Evolutionary conservation across 2,888 invertebrate genomes (phyloP), one percentile per base, ranked within the genome.

Genomic region (Boloria selene): DNA sequence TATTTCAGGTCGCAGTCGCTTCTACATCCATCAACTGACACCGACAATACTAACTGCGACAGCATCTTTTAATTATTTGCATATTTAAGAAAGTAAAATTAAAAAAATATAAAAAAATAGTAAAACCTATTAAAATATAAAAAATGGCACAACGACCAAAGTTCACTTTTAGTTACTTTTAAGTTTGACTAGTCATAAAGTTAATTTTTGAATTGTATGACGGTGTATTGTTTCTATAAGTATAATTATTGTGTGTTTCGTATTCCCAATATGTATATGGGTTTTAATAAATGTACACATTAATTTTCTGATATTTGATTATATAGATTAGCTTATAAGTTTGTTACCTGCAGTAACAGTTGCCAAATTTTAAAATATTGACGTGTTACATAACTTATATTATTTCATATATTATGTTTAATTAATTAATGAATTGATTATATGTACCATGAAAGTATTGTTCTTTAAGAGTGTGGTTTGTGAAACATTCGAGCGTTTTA

Each of bases 81-180:
- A 59, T 69, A 71, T 61, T 49, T 66, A 52, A 51, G 60, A 65
- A 70, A 64, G 64, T 63, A 59, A 67, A 61, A 68, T 66, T 77
- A 80, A 82, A 79, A 79, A 74, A 74, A 76, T 78, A 80, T 80
- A 72, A 88, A 90, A 92, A 91, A 90, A 88, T 83, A 71, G 85
- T 76, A 89, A 91, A 91, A 88, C 63, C 77, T 76, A 76, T 80
- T 82, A 88, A 88, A 77, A 76, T 74, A 74, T 78, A 89, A 92
- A 92, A 92, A 92, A 91, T 92, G 92, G 91, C 90, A 90, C 92
- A 90, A 90, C 90, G 91, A 91, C 91, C 91, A 90, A 91, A 90
- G 87, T 87, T 76, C 77, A 81, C 78, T 82, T 85, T 87, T 84
- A 74, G 78, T 81, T 85, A 83, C 73, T 79, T 79, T 81, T 86